Evolutionary conservation across 2,797 vertebrate genomes (phyloP).

Genomic region (Semotilus atromaculatus): DNA sequence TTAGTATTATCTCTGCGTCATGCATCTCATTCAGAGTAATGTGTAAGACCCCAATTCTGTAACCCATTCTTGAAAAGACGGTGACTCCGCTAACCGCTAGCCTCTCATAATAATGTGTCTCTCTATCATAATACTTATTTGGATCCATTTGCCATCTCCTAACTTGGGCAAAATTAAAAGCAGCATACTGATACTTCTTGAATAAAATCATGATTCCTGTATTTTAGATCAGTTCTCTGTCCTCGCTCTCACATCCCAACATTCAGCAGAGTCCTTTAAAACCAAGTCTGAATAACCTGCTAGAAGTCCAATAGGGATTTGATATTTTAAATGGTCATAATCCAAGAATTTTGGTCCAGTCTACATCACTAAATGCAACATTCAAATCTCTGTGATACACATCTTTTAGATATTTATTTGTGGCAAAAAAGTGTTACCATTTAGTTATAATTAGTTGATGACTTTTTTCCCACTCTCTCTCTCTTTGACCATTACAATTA

Average conservation of each 20-base stretch:
- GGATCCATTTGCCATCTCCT: not conserved
- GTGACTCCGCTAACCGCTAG: too few relatives aligned
- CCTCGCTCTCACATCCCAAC: not conserved
- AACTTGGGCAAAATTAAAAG: constrained; percentile 2
- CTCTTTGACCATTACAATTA: not conserved
- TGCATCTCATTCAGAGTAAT: too few relatives aligned
- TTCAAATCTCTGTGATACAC: not conserved
- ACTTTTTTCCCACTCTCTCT: not conserved
- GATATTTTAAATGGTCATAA: not conserved
- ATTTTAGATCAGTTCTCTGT: not conserved
- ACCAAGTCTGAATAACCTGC: not conserved
- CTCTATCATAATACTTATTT: not conserved
- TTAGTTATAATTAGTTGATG: not conserved
- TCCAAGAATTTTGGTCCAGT: not conserved
- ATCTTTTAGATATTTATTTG: too few relatives aligned
- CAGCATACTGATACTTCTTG: not conserved
- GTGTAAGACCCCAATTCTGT: too few relatives aligned
- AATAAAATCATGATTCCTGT: not conserved
- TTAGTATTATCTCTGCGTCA: too few relatives aligned
- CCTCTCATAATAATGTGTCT: not conserved
- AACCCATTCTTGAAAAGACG: not conserved
- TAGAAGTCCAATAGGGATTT: not conserved
- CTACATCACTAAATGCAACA: not conserved
- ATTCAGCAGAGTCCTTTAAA: not conserved
- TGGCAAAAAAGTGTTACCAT: not conserved